Evolutionary conservation across 2,888 invertebrate genomes (phyloP), one percentile per base, ranked within the genome.

Genomic region (Nephrotoma guestfalica): DNA sequence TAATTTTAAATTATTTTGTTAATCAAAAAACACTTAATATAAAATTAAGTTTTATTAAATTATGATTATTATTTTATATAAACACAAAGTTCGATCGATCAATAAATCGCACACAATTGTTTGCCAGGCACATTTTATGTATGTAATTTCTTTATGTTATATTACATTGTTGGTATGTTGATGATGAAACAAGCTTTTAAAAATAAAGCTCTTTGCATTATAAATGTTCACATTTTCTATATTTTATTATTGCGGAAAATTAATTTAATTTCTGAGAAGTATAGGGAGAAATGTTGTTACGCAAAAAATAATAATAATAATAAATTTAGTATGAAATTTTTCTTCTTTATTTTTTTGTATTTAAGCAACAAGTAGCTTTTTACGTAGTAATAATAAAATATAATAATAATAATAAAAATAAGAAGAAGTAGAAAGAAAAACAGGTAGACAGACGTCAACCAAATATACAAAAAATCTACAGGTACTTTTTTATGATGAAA

Each of bases 61-160:
- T 57, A 11, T 57, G 2, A 30, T 47, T 47, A 13, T 30, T 71
- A 30, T 47, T 47, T 30, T 71, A 30, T 30, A 71, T 15, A 71
- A 71, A 71, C 71, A 71, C 71, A 57, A 11, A 83, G 13, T 41
- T n/a, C 7, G 13, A 45, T 85, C 85, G 85, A 85, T 85, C 85
- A 85, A 85, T 85, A 85, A 85, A 85, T 85, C 85, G 85, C 85
- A 43, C 85, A 85, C 85, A 85, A 30, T 43, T 85, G 85, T 85
- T 85, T 18, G 30, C 85, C 85, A 85, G 85, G 85, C 85, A 85
- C 85, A 85, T 85, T 85, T 85, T 85, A 84, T 84, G 83, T 83
- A 41, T 83, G 40, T 83, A 41, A 41, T 85, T 85, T 41, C 42
- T 85, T 85, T 42, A 41, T 41, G 41, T 84, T 30, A 71, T 71